Base-by-base conservation (phyloP, 2,888 invertebrate species). In the Cantharis rufa region DNA sequence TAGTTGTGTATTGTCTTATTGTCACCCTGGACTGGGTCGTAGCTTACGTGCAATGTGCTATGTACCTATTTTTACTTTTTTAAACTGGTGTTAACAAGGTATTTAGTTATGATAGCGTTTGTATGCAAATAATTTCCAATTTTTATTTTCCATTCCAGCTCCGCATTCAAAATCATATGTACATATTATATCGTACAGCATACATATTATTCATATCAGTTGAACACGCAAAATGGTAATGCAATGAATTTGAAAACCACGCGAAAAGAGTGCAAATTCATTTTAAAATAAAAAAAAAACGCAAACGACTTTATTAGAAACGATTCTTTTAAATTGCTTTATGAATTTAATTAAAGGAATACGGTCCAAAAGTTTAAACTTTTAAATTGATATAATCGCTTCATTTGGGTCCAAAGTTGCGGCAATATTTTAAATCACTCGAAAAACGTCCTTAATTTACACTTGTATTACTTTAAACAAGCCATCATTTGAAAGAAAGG, bases 1-100 rank as follows among this genome's bases (percentile, higher is more conserved):
- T 48, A 48, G 48, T 75, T 81, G 79, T 79, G 79, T 81, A 82
- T 81, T 81, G 82, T 81, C 82, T 80, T 80, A 82, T 82, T 82
- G 82, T 82, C 78, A 77, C 79, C 79, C 80, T 28, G 77, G 78
- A 80, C 78, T 76, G 68, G 78, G 77, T 79, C 78, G 80, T 81
- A 80, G 79, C 80, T 81, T 80, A 81, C 78, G 79, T 75, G 76
- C 75, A 69, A 72, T 76, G 74, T 71, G 75, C 77, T 75, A 74
- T 61, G 80, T 78, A 48, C n/a, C 48, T 48, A 75, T 78, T 77
- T 79, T 78, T 77, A 77, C 72, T 78, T 80, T 78, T 74, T 72
- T 75, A 70, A 74, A 28, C 70, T 75, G 72, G 74, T 78, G 73
- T 78, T 77, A 78, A 74, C 75, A 72, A 69, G 75, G 76, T 71